These are phyloP conservation scores for Panonychus citri DNA, from an alignment of 1,140 invertebrate species.

Conservation along the genomic window DNA sequence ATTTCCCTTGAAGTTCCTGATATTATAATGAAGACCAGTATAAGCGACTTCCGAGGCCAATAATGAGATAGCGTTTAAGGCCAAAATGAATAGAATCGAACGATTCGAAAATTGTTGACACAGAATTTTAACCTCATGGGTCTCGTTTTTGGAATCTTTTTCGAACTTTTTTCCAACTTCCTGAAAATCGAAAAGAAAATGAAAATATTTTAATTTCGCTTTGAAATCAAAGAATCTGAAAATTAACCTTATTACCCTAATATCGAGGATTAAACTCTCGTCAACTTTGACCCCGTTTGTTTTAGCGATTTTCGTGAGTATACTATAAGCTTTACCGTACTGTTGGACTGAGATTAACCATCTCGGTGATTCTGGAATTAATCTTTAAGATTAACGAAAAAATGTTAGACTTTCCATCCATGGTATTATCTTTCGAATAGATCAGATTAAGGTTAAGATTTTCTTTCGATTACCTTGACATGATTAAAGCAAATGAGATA, in stretches of 20 bases:
- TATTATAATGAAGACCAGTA: constrained; percentile 16
- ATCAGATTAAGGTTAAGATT: too few relatives aligned
- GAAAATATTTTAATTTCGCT: neutral
- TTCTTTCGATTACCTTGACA: constrained; percentile 8
- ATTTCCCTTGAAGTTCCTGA: constrained; percentile 16
- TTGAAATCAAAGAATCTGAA: too few relatives aligned
- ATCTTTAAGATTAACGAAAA: too few relatives aligned
- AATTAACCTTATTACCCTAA: too few relatives aligned
- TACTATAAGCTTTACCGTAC: constrained; percentile 23
- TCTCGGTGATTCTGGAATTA: constrained; percentile 35
- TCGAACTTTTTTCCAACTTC: neutral
- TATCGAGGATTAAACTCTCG: neutral
- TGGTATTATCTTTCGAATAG: too few relatives aligned
- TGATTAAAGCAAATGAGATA: constrained; percentile 3
- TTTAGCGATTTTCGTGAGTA: constrained; percentile 23
- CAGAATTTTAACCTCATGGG: neutral
- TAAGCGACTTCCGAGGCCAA: constrained; percentile 13
- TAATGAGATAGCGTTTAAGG: constrained; percentile 2
- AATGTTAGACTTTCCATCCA: too few relatives aligned
- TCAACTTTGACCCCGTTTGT: neutral
- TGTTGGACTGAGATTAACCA: constrained; percentile 26
- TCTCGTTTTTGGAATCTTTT: neutral
- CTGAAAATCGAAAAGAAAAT: neutral
- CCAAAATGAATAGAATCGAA: neutral
- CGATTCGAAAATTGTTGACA: neutral